Percentiles rank a stretch among this genome's conserved stretches.
Evolutionary conservation across 2,113 vertebrate genomes (phyloP).

Genomic region (Tinamus guttatus): DNA sequence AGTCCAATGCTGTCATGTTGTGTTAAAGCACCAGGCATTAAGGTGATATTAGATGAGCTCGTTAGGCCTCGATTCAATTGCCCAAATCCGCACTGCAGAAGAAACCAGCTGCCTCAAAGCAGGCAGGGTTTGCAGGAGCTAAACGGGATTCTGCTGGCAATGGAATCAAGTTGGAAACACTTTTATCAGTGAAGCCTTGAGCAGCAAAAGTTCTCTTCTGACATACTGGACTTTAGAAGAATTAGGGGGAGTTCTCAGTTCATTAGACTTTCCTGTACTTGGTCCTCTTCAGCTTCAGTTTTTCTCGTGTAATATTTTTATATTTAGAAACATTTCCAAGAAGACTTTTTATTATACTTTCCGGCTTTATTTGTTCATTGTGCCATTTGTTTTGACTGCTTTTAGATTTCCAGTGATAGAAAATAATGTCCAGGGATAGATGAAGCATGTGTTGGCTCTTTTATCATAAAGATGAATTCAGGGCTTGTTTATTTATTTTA

Average conservation of each 20-base stretch:
- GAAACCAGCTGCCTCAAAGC: background rate
- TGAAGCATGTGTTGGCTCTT: background rate
- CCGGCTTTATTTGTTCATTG: background rate
- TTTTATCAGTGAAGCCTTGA: background rate
- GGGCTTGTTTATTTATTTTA: background rate
- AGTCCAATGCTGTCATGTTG: background rate
- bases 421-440: too few relatives aligned
- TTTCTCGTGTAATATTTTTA: background rate
- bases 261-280: background rate
- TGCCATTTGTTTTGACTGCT: background rate
- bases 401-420: background rate
- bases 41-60: background rate
- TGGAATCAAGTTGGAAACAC: background rate
- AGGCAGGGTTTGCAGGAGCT: background rate
- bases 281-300: background rate
- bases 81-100: background rate
- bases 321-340: background rate
- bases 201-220: background rate
- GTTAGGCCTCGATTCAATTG: background rate
- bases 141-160: background rate
- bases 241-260: background rate
- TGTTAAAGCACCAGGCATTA: background rate
- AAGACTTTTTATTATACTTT: background rate
- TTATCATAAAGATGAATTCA: background rate
- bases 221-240: background rate